Conservation (phyloP, 2,113 vertebrate species). For the Indicator indicator region DNA sequence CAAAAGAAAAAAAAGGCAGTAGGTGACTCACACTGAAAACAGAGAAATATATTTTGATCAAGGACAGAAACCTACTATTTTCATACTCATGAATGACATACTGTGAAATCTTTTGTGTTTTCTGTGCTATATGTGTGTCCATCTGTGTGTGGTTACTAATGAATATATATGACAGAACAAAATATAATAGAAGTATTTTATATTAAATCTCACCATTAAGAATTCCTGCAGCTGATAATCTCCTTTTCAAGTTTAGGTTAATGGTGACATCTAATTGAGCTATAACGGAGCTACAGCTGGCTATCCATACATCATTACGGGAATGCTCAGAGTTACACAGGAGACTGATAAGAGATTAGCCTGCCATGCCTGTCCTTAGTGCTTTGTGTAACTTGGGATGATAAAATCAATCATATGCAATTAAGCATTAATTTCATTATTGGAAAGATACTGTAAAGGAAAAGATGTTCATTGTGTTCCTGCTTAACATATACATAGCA, state of each 20-base stretch:
- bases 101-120: not conserved
- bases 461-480: not conserved
- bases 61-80: not conserved
- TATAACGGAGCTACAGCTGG: slow-evolving; percentile 4
- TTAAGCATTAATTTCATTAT: slow-evolving; percentile 35
- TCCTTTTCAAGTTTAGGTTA: not conserved
- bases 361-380: not conserved
- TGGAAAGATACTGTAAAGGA: not conserved
- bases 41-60: not conserved
- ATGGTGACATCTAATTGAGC: slow-evolving; percentile 10
- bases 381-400: not conserved
- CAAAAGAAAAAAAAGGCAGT: not conserved
- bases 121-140: not conserved
- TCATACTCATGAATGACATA: not conserved
- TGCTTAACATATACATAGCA: not conserved
- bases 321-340: not conserved
- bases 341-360: slow-evolving; percentile 32
- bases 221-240: not conserved
- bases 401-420: slow-evolving; percentile 17
- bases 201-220: not conserved
- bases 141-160: not conserved
- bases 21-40: not conserved
- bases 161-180: not conserved
- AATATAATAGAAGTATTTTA: slow-evolving; percentile 30
- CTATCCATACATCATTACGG: not conserved